phyloP scores from a whole-genome alignment of 1,140 invertebrate species.

The Conus ventricosus region DNA sequence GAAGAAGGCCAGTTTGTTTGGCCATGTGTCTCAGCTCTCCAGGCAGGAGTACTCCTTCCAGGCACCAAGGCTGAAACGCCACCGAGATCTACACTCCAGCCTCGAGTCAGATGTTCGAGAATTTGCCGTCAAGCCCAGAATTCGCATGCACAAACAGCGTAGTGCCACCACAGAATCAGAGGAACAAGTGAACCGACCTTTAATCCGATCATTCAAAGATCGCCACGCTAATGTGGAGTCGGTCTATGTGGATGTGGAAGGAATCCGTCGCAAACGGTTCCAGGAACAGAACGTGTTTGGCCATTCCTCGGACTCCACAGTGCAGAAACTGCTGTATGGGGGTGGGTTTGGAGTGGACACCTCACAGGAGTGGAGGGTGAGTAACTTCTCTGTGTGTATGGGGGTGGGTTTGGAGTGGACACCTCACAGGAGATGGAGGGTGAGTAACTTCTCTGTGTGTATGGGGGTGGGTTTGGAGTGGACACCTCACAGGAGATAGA shows the following conservation, averaged over 20 bases:
- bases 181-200: conserved; percentile 31
- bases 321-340: conserved; percentile 70
- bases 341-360: conserved; percentile 35
- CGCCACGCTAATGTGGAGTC: conserved; percentile 63
- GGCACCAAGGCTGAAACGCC: conserved; percentile 58
- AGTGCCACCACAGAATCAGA: conserved; percentile 54
- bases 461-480: conserved; percentile 53
- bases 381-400: too few species aligned
- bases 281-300: conserved; percentile 62
- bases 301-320: conserved; percentile 70
- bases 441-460: conserved; percentile 44
- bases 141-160: conserved; percentile 59
- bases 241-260: conserved; percentile 60
- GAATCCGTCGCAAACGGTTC: conserved; percentile 58
- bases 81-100: conserved; percentile 50
- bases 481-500: conserved; percentile 32
- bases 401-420: conserved; percentile 40
- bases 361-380: conserved; percentile 35
- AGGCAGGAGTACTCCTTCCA: conserved; percentile 49
- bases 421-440: conserved; percentile 33
- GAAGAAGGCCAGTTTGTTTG: conserved; percentile 64
- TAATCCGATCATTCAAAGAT: conserved; percentile 49
- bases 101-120: conserved; percentile 64
- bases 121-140: conserved; percentile 61
- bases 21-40: conserved; percentile 66